A percentile compares a stretch with the other conserved stretches of the same genome.
These are phyloP conservation scores for Macropus fuliginosus DNA, from an alignment of 2,797 vertebrate genomes.

Conservation along the genomic window DNA sequence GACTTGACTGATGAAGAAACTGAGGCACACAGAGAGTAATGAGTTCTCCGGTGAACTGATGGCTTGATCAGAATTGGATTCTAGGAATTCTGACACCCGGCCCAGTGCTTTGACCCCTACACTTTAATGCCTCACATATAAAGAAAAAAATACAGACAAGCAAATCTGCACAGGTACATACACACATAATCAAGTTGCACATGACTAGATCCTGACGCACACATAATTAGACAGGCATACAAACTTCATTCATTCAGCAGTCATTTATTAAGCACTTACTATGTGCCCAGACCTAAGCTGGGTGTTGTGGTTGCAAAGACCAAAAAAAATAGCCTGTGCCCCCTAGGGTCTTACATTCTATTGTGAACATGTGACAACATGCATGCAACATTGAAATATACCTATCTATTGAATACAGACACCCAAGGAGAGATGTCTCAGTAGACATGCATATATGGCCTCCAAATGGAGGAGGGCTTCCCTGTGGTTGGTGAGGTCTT, in stretches of 20 bases:
- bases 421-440: background rate
- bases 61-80: background rate
- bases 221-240: background rate
- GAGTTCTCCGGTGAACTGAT: background rate
- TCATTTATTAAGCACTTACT: background rate
- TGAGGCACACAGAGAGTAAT: background rate
- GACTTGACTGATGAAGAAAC: background rate
- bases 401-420: background rate
- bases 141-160: background rate
- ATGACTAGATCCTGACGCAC: background rate
- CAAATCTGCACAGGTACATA: background rate
- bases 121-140: background rate
- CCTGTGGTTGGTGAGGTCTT: background rate
- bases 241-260: background rate
- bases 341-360: background rate
- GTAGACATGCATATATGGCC: background rate
- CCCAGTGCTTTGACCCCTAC: background rate
- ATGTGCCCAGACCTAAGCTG: background rate
- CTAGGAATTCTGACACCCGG: background rate
- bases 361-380: background rate
- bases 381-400: background rate
- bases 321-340: background rate
- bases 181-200: background rate
- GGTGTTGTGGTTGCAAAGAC: background rate
- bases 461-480: background rate